These are phyloP conservation scores for Pluvianellus socialis DNA, from an alignment of 2,113 vertebrate genomes.

Conservation along the genomic window DNA sequence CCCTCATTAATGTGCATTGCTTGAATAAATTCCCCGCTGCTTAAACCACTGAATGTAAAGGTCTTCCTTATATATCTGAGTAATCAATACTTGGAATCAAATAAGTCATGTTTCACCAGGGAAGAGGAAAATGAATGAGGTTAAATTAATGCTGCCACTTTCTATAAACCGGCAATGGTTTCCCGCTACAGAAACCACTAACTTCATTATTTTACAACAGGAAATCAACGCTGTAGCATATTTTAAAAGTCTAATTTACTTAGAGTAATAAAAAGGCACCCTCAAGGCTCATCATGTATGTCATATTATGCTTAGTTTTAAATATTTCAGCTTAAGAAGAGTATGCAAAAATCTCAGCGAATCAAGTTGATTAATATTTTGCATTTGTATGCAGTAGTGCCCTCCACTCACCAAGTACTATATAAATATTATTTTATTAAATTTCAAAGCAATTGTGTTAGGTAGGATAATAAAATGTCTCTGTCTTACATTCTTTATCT, in stretches of 20 bases:
- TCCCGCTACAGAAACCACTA: conserved; percentile 1
- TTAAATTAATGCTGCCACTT: conserved; percentile 44
- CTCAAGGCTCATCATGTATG: conserved; percentile 19
- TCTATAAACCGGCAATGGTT: conserved; percentile 6
- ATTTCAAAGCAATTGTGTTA: conserved; percentile 18
- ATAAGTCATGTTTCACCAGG: not conserved
- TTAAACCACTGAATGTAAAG: not conserved
- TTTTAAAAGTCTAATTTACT: conserved; percentile 52
- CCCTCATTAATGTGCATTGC: not conserved
- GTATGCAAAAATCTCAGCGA: not conserved
- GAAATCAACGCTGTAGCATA: not conserved
- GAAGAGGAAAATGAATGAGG: conserved; percentile 26
- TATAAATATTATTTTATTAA: conserved; percentile 41
- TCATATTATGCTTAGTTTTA: conserved; percentile 1
- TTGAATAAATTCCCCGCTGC: not conserved
- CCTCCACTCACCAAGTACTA: not conserved
- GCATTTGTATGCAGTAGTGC: not conserved
- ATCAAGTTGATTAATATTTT: conserved; percentile 9
- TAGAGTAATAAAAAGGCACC: conserved; percentile 39
- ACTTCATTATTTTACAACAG: conserved; percentile 38
- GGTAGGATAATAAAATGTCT: not conserved
- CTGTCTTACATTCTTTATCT: not conserved
- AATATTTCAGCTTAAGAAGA: conserved; percentile 12
- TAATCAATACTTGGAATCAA: conserved; percentile 36
- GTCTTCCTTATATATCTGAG: not conserved